These are phyloP conservation scores for Sphaerophoria taeniata DNA, from an alignment of 2,888 invertebrate species.

Conservation along the genomic window DNA sequence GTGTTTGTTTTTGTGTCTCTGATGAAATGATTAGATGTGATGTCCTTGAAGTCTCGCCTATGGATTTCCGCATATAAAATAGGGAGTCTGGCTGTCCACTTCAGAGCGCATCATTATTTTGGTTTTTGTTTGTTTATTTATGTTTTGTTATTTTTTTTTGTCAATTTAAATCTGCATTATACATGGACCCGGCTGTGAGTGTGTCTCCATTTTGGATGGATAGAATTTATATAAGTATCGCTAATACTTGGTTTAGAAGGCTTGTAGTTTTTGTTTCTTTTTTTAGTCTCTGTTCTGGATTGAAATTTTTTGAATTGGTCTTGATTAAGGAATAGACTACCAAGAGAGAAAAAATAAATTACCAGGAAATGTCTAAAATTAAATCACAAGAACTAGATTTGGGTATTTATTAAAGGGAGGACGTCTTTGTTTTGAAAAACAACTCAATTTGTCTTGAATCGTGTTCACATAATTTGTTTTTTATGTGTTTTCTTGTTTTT, in stretches of 20 bases:
- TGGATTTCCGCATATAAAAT: slow-evolving; percentile 80
- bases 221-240: slow-evolving; percentile 3
- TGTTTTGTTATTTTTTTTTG: slow-evolving; percentile 6
- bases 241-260: slow-evolving; percentile 14
- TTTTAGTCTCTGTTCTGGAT: neutral
- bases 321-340: slow-evolving; percentile 32
- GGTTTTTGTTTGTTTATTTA: slow-evolving; percentile 23
- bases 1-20: slow-evolving; percentile 68
- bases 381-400: slow-evolving; percentile 32
- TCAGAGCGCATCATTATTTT: slow-evolving; percentile 58
- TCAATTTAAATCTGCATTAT: slow-evolving; percentile 21
- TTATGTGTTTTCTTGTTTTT: neutral
- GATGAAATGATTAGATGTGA: slow-evolving; percentile 77
- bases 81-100: slow-evolving; percentile 73
- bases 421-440: slow-evolving; percentile 34
- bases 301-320: slow-evolving; percentile 44
- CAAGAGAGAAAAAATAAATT: slow-evolving; percentile 10
- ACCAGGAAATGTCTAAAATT: slow-evolving; percentile 56
- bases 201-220: slow-evolving; percentile 20
- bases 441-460: slow-evolving; percentile 4
- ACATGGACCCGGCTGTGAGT: slow-evolving; percentile 21
- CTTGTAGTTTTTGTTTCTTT: neutral
- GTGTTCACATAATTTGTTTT: slow-evolving; percentile 7
- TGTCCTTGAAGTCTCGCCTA: slow-evolving; percentile 81
- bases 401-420: neutral